Evolutionary conservation across 2,797 vertebrate genomes (phyloP).

Genomic region (Amblyraja radiata): DNA sequence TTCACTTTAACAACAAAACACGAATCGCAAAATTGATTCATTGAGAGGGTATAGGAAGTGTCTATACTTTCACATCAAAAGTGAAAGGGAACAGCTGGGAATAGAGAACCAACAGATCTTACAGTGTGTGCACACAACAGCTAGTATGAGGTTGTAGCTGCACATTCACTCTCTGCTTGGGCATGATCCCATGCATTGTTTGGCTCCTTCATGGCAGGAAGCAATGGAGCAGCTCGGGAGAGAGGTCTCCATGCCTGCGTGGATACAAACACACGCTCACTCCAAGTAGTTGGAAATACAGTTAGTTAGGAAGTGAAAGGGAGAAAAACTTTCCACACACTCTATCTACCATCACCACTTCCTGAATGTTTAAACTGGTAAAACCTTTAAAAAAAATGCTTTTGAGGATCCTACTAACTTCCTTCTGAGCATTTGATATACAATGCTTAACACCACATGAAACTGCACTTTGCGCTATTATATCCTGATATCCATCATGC

Average conservation of each 20-base stretch:
- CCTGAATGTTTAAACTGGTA: not conserved
- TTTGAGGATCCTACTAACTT: no score
- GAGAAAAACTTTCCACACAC: not conserved
- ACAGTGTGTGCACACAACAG: not conserved
- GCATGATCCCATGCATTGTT: not conserved
- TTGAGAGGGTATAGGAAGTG: not conserved
- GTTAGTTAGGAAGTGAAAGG: not conserved
- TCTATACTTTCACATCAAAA: not conserved
- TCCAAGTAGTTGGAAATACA: not conserved
- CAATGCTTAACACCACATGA: not conserved
- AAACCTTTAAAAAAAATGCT: not conserved
- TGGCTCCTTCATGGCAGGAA: not conserved
- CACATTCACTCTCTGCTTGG: not conserved
- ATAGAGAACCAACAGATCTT: not conserved
- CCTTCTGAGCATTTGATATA: not conserved
- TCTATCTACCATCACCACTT: not conserved
- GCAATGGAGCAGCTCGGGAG: not conserved
- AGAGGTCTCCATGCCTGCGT: not conserved
- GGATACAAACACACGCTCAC: not conserved
- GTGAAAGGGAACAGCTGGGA: not conserved
- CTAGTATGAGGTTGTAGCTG: not conserved
- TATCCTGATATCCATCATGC: not conserved
- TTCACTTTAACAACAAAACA: not conserved
- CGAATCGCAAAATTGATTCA: not conserved
- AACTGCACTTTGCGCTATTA: not conserved